Evolutionary conservation across 2,888 invertebrate genomes (phyloP), one percentile per base, ranked within the genome.

Genomic region (Mactromeris polynyma): DNA sequence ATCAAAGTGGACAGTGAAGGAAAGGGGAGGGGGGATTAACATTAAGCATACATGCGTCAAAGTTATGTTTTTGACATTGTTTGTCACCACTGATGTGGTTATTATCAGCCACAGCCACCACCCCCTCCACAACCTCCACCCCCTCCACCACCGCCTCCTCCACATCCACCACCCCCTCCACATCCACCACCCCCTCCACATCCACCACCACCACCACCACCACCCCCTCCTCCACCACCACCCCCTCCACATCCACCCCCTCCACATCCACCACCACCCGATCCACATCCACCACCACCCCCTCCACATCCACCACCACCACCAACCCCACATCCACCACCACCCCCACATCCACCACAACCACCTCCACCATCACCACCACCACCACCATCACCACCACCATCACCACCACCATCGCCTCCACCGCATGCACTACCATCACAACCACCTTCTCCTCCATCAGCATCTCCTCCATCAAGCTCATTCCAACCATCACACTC

Each of bases 401-500:
- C 42, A 46, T 46, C n/a, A 4, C 80, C 46, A 3, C 81, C 81
- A 1, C 54, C 54, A 17, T 54, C 80, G 11, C 80, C 42, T 2
- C 81, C 40, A 31, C 81, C 46, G 4, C 33, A 38, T 54, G 38
- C 78, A 78, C 81, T 46, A 38, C 81, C 81, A 21, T 33, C 81
- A 42, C 54, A 38, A 9, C 81, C 54, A 42, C 81, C 81, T 7
- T 54, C 69, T 38, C 73, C 31, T 31, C 88, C 40, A 36, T 40
- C 40, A 79, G 46, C 85, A 46, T 78, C 42, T 42, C 79, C 85
- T 0, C 85, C 46, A 4, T 26, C 40, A 6, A 38, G 38, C 1
- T 78, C 79, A 42, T 78, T 38, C 21, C 54, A 93, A 19, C 83
- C 88, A 3, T 73, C 81, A 54, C 82, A 87, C 36, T 79, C 33